Evolutionary conservation across 2,888 invertebrate species (phyloP), one percentile per base, ranked within the genome.

Genomic region (Tachystola acroxantha): DNA sequence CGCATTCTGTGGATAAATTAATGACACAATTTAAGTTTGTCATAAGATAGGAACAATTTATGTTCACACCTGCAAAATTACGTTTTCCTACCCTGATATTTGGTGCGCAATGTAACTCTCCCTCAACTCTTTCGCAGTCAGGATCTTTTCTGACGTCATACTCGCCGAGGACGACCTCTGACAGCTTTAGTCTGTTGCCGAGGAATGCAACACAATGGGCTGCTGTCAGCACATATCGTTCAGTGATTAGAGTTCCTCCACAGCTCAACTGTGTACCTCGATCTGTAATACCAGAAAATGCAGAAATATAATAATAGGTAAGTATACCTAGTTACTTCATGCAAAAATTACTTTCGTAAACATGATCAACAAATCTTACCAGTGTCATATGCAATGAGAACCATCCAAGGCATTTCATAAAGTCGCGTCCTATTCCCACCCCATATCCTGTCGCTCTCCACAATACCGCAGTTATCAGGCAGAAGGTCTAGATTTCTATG

Each of bases 391-490:
- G 89, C 88, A n/a, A 94, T 61, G 1, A 93, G 73, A 0, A 91
- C 92, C 92, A 94, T 91, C 93, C 93, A 94, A 0, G 94, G 94
- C 70, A 90, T 92, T 50, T 93, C 91, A 26, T 86, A 89, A 3
- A 93, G 61, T 0, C 66, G 67, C 0, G 93, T 91, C 39, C 82
- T 73, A 29, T 89, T 85, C 0, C 93, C 94, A 2, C 89, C 88
- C 13, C 89, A 74, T 31, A 94, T 89, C 50, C 89, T 88, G 29
- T 88, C 79, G 5, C 76, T 68, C 7, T 82, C 78, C 4, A 89
- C 59, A 0, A 67, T 65, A 0, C 93, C 93, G 55, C 94, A 94
- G 0, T 71, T 48, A 2, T 37, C 61, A 1, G 85, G 75, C 12
- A 86, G 51, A 14, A 81, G 53, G 10, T 46, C 41, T 2, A 75